phyloP scores from a whole-genome alignment of 2,113 vertebrate species.

The Tauraco erythrolophus region DNA sequence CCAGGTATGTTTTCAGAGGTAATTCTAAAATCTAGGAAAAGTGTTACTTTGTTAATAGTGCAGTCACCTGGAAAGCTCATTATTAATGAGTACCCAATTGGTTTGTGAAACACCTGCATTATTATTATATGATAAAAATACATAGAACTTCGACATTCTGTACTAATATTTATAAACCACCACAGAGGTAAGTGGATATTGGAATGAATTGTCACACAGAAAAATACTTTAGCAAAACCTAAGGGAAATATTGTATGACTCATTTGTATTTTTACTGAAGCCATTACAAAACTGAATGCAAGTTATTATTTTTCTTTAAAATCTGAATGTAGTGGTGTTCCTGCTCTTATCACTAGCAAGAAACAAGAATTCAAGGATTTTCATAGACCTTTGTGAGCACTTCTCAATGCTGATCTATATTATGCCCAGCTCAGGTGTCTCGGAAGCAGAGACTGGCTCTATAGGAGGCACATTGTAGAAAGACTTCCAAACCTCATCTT shows the following conservation, averaged over 20 bases:
- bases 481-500: not conserved
- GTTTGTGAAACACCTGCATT: conserved; percentile 1
- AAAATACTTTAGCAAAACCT: conserved; percentile 10
- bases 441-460: not conserved
- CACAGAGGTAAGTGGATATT: conserved; percentile 26
- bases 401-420: not conserved
- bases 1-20: not conserved
- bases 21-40: not conserved
- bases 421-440: not conserved
- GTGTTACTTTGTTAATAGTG: not conserved
- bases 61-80: conserved; percentile 6
- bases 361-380: not conserved
- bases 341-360: not conserved
- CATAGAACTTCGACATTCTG: not conserved
- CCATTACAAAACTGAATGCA: not conserved
- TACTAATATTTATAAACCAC: conserved; percentile 40
- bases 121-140: conserved; percentile 7
- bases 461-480: not conserved
- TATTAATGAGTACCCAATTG: not conserved
- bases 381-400: not conserved
- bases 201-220: not conserved
- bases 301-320: conserved; percentile 35
- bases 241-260: not conserved
- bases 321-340: not conserved
- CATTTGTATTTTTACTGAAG: conserved; percentile 21